Evolutionary conservation across 2,113 vertebrate species (phyloP), one percentile per base, ranked within the genome.

Genomic region (Brienomyrus longianalis): DNA sequence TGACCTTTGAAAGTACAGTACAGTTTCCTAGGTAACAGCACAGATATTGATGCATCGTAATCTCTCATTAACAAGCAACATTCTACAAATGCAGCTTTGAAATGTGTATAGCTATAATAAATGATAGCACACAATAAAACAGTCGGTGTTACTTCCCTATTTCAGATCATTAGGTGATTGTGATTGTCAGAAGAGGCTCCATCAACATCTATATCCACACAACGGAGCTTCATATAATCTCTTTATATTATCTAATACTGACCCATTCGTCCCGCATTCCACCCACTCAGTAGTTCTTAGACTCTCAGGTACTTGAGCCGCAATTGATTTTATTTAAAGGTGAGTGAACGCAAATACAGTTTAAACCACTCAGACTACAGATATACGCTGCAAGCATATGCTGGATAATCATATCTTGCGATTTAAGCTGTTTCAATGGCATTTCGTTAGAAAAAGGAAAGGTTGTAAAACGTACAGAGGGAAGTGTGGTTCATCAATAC

Each of bases 281-380:
- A 43, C 74, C 74, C 74, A 80, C 74, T 80, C 74, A 80, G 35
- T 43, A 19, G 74, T 35, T 80, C 74, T 39, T 13, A 43, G 31
- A 43, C 35, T 35, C 35, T 80, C 74, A 80, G 74, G 13, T 80
- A 80, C 35, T 80, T 80, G 35, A 80, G 74, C 74, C 5, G 4
- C 35, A 35, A 80, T 80, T 35, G 74, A 80, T 80, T 80, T 80
- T 80, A 80, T 80, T 80, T 43, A 80, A 80, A 43, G 74, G 74
- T 43, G 35, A 39, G 11, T 2, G 35, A 80, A 43, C 19, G 31
- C 13, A 70, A 80, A 80, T 80, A 80, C 35, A 80, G 35, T 80
- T 80, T 35, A 80, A 80, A 80, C 74, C 74, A 80, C 74, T 80
- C 35, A 80, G 35, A 80, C 74, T 80, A 17, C 35, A 35, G 35